Evolutionary conservation across 2,888 invertebrate genomes (phyloP), one percentile per base, ranked within the genome.

Genomic region (Nycteola revayana): DNA sequence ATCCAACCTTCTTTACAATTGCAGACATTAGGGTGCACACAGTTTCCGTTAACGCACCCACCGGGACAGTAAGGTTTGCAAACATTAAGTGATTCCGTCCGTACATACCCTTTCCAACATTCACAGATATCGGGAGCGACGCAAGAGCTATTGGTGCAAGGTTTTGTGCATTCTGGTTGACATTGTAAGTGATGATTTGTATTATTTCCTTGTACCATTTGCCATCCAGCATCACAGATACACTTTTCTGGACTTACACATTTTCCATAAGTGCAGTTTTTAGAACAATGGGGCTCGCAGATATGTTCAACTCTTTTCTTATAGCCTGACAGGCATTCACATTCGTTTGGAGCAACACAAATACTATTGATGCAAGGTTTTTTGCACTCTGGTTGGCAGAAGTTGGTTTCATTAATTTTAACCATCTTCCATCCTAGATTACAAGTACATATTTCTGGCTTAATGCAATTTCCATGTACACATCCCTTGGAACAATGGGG

Each of bases 91-190:
- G 31, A 9, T 8, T 32, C 14, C 0, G 28, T 17, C 32, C 36
- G 30, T 10, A 36, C 23, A 26, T 46, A 67, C 0, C 63, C 65
- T 1, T 27, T 9, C 21, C 42, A 21, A 31, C 69, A 71, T 14
- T 49, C 38, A 14, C 70, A 71, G 2, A 34, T 14, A 32, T 69
- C 54, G 10, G 64, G 67, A 10, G 48, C 49, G 0, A 57, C 20
- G 10, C 69, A 70, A 1, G 50, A 41, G 0, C 69, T 67, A n/a
- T 64, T 54, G 0, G 49, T 54, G 32, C 66, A 67, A 6, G 39
- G 32, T 1, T 34, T n/a, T 9, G 53, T 38, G 17, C 66, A 66
- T 24, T 63, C 55, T 2, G 64, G 28, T 6, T 35, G 8, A 9
- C 62, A 63, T 1, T 7, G 21, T 21, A 10, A n/a, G n/a, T n/a